Evolutionary conservation across 35 echinoderm and acorn worm species (phyloP), one percentile per base, ranked within the genome.

Genomic region (Apostichopus japonicus): DNA sequence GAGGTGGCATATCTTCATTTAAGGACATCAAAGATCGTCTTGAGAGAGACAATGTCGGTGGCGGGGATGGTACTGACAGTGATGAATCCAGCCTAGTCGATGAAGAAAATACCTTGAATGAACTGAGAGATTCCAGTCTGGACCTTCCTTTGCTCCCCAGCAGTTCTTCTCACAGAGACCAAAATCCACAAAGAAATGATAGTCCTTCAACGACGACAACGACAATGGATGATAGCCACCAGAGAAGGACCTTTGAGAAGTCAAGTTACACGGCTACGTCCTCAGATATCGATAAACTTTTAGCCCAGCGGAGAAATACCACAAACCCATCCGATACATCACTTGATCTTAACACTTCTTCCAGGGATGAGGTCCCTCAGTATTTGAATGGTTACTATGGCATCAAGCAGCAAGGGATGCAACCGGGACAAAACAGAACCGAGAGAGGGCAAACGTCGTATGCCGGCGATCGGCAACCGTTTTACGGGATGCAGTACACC

Each of bases 61-160:
- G n/a, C 7, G 51, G 8, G 19, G 79, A 83, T 83, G 11, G 15
- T 54, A 10, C 54, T 11, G 16, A 83, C 8, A 19, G 44, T n/a
- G 54, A 83, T 55, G 54, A 54, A 10, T 17, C 51, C 44, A 54
- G 25, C n/a, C 44, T 9, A 6, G 9, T 13, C 11, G 54, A 55
- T 10, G 79, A 83, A 33, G 51, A 44, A 17, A 16, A 54, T 55
- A 9, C 79, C 0, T 83, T 19, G 44, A 44, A 33, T 1, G 17
- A 54, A 17, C 5, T 19, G 6, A n/a, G 10, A 19, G 24, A 17
- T n/a, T 54, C 24, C 54, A 53, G 11, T 56, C 5, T 83, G 54
- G 79, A 83, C 11, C 54, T 83, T 6, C 79, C 79, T 6, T 55
- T 83, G 17, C 79, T 83, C n/a, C 79, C 79, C 44, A 83, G 54